phyloP scores from a whole-genome alignment of 1,140 invertebrate species.

The Platyura marginata region DNA sequence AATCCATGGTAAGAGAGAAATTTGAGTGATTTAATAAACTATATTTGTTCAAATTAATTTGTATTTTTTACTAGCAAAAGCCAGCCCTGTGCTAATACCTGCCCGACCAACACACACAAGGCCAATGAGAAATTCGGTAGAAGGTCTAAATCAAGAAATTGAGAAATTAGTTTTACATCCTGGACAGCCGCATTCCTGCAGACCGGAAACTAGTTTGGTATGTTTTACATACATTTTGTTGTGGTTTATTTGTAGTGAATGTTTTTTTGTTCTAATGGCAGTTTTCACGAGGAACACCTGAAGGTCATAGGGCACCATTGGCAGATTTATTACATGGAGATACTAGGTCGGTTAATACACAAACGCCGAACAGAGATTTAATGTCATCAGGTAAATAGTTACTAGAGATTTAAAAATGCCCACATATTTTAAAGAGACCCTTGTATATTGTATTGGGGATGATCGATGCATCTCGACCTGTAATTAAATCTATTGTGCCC shows the following conservation, averaged over 20 bases:
- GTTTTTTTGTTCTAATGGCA: no score
- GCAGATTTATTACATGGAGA: conserved; percentile 46
- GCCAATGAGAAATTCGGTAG: conserved; percentile 62
- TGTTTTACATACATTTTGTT: not conserved
- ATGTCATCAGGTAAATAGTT: conserved; percentile 27
- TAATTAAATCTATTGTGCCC: no score
- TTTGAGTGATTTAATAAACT: no score
- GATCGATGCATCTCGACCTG: no score
- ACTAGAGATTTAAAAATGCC: not conserved
- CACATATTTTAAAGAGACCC: no score
- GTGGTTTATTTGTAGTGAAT: not conserved
- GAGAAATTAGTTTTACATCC: conserved; percentile 45
- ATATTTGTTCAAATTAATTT: no score
- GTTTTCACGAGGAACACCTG: conserved; percentile 39
- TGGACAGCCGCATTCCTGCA: conserved; percentile 18
- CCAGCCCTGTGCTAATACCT: conserved; percentile 35
- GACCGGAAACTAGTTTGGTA: conserved; percentile 1
- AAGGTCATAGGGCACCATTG: conserved; percentile 66
- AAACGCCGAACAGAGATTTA: conserved; percentile 45
- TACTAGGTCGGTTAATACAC: conserved; percentile 60
- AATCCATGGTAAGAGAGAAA: conserved; percentile 1
- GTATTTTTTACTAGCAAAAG: conserved; percentile 10
- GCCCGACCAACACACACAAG: conserved; percentile 32
- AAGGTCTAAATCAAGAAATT: conserved; percentile 70
- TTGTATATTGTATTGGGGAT: no score